Percentiles rank a stretch among this genome's conserved stretches.
These are phyloP conservation scores for Gasterosteus aculeatus DNA, from an alignment of 2,113 vertebrate genomes.

Conservation along the genomic window DNA sequence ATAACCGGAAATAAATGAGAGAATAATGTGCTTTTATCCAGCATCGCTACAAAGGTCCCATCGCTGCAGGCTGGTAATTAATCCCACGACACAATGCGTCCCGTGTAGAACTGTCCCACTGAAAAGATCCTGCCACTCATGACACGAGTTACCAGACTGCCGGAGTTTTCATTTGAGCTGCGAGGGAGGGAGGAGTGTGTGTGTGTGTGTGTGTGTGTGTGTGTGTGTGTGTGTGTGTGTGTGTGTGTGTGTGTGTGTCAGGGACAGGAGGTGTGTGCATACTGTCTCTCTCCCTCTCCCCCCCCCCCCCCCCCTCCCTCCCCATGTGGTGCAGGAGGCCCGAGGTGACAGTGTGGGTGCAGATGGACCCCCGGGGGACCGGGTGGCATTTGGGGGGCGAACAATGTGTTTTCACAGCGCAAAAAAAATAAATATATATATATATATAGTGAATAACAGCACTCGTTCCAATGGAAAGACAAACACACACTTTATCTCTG, in stretches of 20 bases:
- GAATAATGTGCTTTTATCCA: background rate
- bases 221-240: conserved; percentile 12
- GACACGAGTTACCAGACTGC: conserved; percentile 23
- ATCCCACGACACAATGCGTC: conserved; percentile 4
- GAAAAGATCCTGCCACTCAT: conserved; percentile 54
- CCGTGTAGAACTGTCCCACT: background rate
- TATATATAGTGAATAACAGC: conserved; percentile 59
- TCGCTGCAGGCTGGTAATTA: background rate
- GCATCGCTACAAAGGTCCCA: conserved; percentile 46
- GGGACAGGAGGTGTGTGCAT: background rate
- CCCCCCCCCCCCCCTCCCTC: background rate
- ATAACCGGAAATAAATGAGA: conserved; percentile 12
- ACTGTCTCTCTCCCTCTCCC: background rate
- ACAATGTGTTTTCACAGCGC: conserved; percentile 25
- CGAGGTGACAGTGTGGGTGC: conserved; percentile 35
- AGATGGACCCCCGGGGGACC: conserved; percentile 45
- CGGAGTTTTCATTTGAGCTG: conserved; percentile 38
- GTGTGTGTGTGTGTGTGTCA: conserved; percentile 7
- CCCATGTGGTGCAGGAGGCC: conserved; percentile 3
- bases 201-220: background rate
- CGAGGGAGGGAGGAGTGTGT: conserved; percentile 44
- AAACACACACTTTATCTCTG: conserved; percentile 40
- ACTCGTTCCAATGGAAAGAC: conserved; percentile 71
- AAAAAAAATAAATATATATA: conserved; percentile 38
- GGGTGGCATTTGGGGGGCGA: conserved; percentile 65